These are phyloP conservation scores for Phortica okadai DNA, from an alignment of 2,888 invertebrate genomes.

Conservation along the genomic window DNA sequence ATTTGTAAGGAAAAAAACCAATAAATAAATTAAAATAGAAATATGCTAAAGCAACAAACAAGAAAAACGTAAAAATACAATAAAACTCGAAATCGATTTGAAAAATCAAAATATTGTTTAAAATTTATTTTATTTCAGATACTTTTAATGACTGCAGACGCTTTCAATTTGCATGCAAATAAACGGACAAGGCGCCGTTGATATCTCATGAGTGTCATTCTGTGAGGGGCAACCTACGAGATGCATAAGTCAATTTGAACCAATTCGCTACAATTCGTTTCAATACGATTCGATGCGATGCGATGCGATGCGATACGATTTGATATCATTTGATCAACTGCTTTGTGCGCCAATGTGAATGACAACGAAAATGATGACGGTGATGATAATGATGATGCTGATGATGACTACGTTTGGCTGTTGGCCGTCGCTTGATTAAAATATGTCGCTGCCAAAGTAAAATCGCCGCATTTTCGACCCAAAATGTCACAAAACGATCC, in stretches of 20 bases:
- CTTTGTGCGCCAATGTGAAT: conserved; percentile 11
- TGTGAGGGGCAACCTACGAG: neutral
- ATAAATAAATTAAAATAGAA: neutral
- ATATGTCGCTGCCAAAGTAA: conserved; percentile 25
- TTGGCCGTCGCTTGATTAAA: neutral
- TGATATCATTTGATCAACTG: neutral
- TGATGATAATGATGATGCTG: neutral
- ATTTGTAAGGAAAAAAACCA: neutral
- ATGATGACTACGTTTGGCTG: neutral
- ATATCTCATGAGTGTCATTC: neutral
- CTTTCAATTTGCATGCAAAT: conserved; percentile 63
- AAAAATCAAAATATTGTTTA: conserved; percentile 8
- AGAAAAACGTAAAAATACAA: neutral
- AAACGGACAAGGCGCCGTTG: conserved; percentile 31
- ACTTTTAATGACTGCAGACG: neutral
- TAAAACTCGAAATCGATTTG: conserved; percentile 3
- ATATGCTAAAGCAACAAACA: neutral
- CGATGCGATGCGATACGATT: neutral
- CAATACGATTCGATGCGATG: too few relatives aligned
- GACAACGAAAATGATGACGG: neutral
- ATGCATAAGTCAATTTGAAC: neutral
- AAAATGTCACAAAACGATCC: neutral
- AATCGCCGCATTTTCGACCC: neutral
- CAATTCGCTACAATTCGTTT: neutral
- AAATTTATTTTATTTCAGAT: neutral